Base-by-base conservation (phyloP, 2,888 invertebrate genomes). In the Macrophya alboannulata region DNA sequence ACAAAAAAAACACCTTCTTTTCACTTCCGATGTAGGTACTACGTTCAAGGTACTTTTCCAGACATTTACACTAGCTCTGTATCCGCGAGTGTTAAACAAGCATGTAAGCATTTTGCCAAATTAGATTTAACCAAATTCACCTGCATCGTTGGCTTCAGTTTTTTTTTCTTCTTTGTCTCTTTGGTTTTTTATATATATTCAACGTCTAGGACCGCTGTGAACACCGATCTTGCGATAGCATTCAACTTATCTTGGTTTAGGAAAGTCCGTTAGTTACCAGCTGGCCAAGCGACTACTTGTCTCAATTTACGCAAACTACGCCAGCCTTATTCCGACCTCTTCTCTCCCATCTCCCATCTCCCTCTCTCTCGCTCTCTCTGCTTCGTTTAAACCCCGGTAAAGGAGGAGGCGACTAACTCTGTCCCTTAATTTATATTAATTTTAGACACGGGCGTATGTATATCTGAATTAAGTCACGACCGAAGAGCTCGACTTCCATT, bases 361-460 rank as follows among this genome's bases (percentile, higher is more conserved):
- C 43, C 15, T 81, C 59, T 62, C 43, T 55, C 17, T 43, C 10
- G 62, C 40, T 25, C 40, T 45, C 43, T 43, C n/a, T n/a, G 55
- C 9, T 21, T 81, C 59, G 62, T 43, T 43, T 62, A 62, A 43
- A n/a, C 37, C 62, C 40, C 43, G 37, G 59, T 62, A 21, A 43
- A 81, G 62, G n/a, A 81, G 62, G n/a, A 43, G 37, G n/a, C 79
- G 85, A 62, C 71, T 68, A 43, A 77, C 65, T 37, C 85, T 79
- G 85, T 86, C 55, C 81, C 88, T 86, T 89, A 89, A 89, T 88
- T 89, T 89, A 86, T 88, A 89, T 89, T 89, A 88, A 89, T 89
- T 89, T 89, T 87, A 88, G 88, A 89, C 88, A 71, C 86, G 86
- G 25, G 15, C 62, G 62, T 81, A 43, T 88, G 85, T 86, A 86